Conservation (phyloP, 2,888 invertebrate genomes). For the Tetragnatha montana region DNA sequence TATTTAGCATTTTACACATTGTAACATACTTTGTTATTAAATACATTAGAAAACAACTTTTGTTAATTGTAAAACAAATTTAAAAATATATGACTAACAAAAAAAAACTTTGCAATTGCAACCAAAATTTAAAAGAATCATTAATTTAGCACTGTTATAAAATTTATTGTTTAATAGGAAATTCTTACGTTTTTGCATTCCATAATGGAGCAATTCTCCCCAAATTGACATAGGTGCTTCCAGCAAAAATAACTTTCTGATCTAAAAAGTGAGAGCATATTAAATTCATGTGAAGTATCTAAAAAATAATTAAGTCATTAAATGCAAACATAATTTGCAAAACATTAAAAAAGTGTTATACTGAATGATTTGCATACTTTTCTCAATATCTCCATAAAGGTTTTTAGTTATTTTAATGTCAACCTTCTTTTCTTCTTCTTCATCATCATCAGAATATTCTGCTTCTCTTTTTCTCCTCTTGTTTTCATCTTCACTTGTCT, state of each 20-base stretch:
- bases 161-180: no score
- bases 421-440: conserved; percentile 13
- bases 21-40: no score
- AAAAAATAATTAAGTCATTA: background rate
- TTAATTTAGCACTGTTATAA: no score
- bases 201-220: conserved; percentile 46
- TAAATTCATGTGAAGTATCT: background rate
- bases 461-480: conserved; percentile 24
- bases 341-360: background rate
- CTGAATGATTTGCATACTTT: conserved; percentile 10
- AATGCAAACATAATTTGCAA: background rate
- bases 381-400: conserved; percentile 46
- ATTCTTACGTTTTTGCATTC: conserved; percentile 60
- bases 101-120: no score
- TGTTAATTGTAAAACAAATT: no score
- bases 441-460: background rate
- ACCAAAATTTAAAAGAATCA: no score
- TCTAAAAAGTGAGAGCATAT: conserved; percentile 9
- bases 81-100: no score
- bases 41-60: no score
- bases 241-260: conserved; percentile 45
- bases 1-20: no score
- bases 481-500: background rate
- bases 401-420: conserved; percentile 39
- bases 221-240: conserved; percentile 24